A percentile compares a stretch with the other conserved stretches of the same genome.
Evolutionary conservation across 2,113 vertebrate genomes (phyloP).

Genomic region (Paratilapia polleni): DNA sequence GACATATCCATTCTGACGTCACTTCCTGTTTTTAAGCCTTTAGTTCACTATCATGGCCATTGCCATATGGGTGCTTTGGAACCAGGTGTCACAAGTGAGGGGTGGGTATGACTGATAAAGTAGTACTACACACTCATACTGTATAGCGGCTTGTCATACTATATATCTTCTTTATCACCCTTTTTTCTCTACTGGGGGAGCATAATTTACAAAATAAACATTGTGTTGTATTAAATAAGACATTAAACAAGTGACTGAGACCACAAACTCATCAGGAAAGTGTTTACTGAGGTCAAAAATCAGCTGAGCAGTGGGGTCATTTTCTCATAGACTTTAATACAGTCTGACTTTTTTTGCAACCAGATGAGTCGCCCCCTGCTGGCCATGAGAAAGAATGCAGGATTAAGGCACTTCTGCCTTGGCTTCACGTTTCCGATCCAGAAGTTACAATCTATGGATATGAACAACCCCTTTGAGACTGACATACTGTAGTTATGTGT

Average conservation of each 20-base stretch:
- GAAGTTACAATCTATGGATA: too few relatives aligned
- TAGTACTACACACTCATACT: not conserved
- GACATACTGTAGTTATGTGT: too few relatives aligned
- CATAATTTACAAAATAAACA: not conserved
- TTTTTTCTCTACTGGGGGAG: not conserved
- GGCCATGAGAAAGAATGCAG: too few relatives aligned
- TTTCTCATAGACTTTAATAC: not conserved
- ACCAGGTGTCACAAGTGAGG: not conserved
- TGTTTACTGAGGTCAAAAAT: not conserved
- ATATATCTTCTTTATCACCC: not conserved
- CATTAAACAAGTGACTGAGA: not conserved
- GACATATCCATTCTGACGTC: not conserved
- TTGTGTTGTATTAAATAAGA: not conserved
- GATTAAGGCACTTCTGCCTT: too few relatives aligned
- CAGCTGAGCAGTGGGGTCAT: not conserved
- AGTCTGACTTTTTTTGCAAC: fast-evolving
- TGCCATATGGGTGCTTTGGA: not conserved
- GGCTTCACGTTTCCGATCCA: too few relatives aligned
- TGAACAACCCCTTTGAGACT: too few relatives aligned
- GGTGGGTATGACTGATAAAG: not conserved
- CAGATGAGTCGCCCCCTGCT: too few relatives aligned
- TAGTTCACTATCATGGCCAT: not conserved
- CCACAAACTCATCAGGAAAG: not conserved
- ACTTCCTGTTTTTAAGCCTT: not conserved
- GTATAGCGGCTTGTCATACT: fast-evolving